A percentile compares a stretch with the other conserved stretches of the same genome.
These are phyloP conservation scores for Conus ventricosus DNA, from an alignment of 1,140 invertebrate genomes.

Conservation along the genomic window DNA sequence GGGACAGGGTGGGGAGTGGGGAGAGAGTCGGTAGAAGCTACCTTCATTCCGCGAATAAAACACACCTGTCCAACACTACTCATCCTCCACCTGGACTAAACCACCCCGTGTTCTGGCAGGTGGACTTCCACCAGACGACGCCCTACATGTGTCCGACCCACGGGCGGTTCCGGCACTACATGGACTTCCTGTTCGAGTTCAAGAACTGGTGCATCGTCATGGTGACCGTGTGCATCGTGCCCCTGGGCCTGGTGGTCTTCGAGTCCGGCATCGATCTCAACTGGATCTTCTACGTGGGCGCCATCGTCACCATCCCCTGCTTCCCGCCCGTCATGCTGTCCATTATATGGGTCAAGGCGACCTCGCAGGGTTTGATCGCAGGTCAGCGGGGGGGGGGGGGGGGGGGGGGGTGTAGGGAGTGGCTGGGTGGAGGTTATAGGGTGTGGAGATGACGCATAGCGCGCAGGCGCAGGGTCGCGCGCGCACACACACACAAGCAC, in stretches of 20 bases:
- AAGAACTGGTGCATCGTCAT: slow-evolving; percentile 72
- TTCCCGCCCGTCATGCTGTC: slow-evolving; percentile 69
- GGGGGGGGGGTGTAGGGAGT: neutral
- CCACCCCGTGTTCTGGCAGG: neutral
- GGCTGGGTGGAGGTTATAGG: too few species aligned
- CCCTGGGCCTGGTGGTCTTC: slow-evolving; percentile 66
- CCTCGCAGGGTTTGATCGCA: slow-evolving; percentile 64
- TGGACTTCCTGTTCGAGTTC: slow-evolving; percentile 71
- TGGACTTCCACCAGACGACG: slow-evolving; percentile 56
- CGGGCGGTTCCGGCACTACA: slow-evolving; percentile 66
- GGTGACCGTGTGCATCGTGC: slow-evolving; percentile 68
- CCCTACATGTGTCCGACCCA: slow-evolving; percentile 71
- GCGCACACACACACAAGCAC: too few species aligned
- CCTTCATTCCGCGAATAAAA: too few species aligned
- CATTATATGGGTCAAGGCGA: slow-evolving; percentile 71
- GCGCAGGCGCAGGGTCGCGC: too few species aligned
- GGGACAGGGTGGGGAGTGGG: too few species aligned
- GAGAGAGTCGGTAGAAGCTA: too few species aligned
- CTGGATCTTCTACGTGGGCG: slow-evolving; percentile 71
- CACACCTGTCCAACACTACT: too few species aligned
- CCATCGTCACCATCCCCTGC: slow-evolving; percentile 68
- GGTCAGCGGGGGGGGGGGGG: slow-evolving; percentile 45
- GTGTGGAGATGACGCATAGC: too few species aligned
- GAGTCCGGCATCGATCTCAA: slow-evolving; percentile 69
- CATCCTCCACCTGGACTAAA: too few species aligned